These are phyloP conservation scores for Sebastes kiyomatsui DNA, from an alignment of 2,797 vertebrate species.

Conservation along the genomic window DNA sequence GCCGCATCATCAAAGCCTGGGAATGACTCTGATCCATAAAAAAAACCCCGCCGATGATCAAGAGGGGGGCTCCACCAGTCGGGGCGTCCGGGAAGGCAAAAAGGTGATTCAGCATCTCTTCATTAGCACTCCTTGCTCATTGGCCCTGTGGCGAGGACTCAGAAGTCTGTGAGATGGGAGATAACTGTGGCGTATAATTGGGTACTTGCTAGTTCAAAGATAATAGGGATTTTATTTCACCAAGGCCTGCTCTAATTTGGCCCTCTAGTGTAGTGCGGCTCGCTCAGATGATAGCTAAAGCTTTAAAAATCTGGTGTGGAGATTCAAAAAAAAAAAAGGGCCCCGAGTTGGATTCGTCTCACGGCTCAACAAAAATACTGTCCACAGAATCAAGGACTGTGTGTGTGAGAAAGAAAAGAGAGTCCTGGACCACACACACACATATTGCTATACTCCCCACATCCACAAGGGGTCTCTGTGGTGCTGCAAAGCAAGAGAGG, in stretches of 20 bases:
- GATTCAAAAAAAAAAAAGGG: conserved; percentile 29
- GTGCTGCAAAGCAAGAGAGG: conserved; percentile 48
- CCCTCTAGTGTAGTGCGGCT: conserved; percentile 49
- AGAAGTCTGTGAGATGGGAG: conserved; percentile 68
- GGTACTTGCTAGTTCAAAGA: conserved; percentile 74
- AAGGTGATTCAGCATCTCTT: conserved; percentile 73
- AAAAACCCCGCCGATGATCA: conserved; percentile 30
- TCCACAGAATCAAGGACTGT: conserved; percentile 29
- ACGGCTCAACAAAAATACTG: conserved; percentile 1
- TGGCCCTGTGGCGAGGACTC: conserved; percentile 59
- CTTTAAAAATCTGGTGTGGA: conserved; percentile 48
- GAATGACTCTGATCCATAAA: conserved; percentile 47
- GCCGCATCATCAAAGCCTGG: conserved; percentile 41
- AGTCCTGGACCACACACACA: conserved; percentile 38
- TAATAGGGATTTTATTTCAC: conserved; percentile 72
- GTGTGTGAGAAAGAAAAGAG: neutral
- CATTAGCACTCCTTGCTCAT: conserved; percentile 59
- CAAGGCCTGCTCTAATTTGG: conserved; percentile 63
- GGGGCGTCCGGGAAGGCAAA: conserved; percentile 47
- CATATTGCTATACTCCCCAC: neutral
- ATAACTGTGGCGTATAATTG: conserved; percentile 70
- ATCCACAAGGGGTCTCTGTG: conserved; percentile 79
- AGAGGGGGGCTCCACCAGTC: conserved; percentile 19
- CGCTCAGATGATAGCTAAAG: conserved; percentile 46
- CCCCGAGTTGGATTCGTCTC: conserved; percentile 27